Evolutionary conservation across 2,888 invertebrate species (phyloP).

Genomic region (Pollenia amentaria): DNA sequence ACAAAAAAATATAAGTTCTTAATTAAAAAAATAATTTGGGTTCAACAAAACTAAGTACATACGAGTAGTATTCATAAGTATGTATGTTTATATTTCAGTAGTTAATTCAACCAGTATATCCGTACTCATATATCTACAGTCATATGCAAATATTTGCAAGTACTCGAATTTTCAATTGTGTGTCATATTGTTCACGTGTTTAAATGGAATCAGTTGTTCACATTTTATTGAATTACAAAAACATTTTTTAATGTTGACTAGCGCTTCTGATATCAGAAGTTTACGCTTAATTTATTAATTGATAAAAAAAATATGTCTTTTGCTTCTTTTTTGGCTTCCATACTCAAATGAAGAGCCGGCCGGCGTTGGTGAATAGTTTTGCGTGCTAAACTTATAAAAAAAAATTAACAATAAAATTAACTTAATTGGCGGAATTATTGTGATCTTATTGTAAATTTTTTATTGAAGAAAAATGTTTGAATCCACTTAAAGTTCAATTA

Average conservation of each 20-base stretch:
- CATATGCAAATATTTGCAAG: neutral
- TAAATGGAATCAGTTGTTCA: conserved; percentile 47
- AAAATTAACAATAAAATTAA: conserved; percentile 12
- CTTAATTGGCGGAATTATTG: conserved; percentile 3
- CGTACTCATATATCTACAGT: neutral
- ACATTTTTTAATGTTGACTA: conserved; percentile 29
- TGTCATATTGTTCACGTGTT: conserved; percentile 45
- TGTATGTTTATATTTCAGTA: neutral
- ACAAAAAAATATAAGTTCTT: too few species aligned
- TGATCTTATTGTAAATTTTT: conserved; percentile 13
- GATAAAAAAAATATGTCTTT: conserved; percentile 20
- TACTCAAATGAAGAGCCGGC: conserved; percentile 34
- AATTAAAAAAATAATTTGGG: conserved; percentile 19
- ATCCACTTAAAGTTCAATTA: conserved; percentile 67
- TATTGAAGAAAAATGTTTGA: conserved; percentile 32
- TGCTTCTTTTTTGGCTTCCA: neutral
- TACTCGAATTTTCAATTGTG: neutral
- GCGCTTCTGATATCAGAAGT: neutral
- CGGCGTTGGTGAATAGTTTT: conserved; percentile 26
- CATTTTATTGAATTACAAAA: conserved; percentile 69
- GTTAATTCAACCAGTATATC: neutral
- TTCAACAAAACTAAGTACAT: conserved; percentile 46
- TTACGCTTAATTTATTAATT: conserved; percentile 25
- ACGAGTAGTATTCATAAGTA: too few species aligned
- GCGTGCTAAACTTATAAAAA: conserved; percentile 38